Percentiles rank a stretch among this genome's conserved stretches.
Evolutionary conservation across 37 sponge, comb jelly and placozoan species (phyloP).

Genomic region (Cladorhizidae sp.): DNA sequence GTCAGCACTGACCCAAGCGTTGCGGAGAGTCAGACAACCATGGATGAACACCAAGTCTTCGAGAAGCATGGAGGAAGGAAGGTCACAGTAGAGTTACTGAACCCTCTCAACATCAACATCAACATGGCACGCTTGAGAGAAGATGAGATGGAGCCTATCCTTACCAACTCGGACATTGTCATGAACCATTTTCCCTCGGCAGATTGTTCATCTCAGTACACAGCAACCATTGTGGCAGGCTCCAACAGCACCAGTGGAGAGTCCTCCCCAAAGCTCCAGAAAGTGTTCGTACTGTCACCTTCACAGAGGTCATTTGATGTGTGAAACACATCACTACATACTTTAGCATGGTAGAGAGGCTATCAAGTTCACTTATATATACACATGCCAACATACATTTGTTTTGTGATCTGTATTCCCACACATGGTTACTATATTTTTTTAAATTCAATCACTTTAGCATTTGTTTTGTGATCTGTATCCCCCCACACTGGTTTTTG

Average conservation of each 20-base stretch:
- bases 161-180: slow-evolving; percentile 14
- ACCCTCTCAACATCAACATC: background rate
- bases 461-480: no score
- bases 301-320: slow-evolving; percentile 23
- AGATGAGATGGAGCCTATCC: slow-evolving; percentile 26
- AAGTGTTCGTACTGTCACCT: slow-evolving; percentile 1
- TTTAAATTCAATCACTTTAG: no score
- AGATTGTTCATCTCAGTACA: slow-evolving; percentile 54
- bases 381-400: no score
- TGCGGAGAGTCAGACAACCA: slow-evolving; percentile 32
- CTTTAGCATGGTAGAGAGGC: background rate
- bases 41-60: slow-evolving; percentile 19
- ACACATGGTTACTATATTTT: no score
- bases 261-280: slow-evolving; percentile 27
- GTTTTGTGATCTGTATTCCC: no score
- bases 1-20: slow-evolving; percentile 54
- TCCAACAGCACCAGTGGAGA: slow-evolving; percentile 11
- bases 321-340: background rate
- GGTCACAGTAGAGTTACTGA: slow-evolving; percentile 12
- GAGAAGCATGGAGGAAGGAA: slow-evolving; percentile 40
- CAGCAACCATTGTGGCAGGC: slow-evolving; percentile 12
- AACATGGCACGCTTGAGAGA: slow-evolving; percentile 14
- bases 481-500: no score
- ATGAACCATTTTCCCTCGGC: slow-evolving; percentile 57
- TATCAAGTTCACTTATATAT: no score